phyloP scores from a whole-genome alignment of 2,113 vertebrate species.

The Clarias batrachus region DNA sequence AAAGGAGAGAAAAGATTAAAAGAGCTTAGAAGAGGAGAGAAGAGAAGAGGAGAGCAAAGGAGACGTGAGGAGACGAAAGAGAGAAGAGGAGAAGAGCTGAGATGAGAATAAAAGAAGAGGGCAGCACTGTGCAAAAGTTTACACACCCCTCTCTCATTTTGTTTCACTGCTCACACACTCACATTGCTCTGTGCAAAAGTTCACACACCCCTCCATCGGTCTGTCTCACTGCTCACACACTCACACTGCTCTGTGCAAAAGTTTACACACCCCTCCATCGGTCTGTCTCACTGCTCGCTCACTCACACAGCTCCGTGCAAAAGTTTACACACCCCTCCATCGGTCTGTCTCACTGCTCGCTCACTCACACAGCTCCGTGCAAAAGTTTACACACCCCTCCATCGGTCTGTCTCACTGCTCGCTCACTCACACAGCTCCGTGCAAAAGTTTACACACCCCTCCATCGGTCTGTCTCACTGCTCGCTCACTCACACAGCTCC shows the following conservation, averaged over 20 bases:
- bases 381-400: no score
- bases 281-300: not conserved
- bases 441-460: no score
- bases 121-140: no score
- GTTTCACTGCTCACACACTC: not conserved
- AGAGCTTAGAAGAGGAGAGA: not conserved
- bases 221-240: not conserved
- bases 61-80: not conserved
- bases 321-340: not conserved
- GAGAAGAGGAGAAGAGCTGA: not conserved
- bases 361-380: no score
- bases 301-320: not conserved
- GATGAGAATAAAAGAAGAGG: not conserved
- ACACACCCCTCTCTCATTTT: not conserved
- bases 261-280: no score
- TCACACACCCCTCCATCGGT: not conserved
- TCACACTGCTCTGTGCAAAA: no score
- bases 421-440: not conserved
- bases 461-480: no score
- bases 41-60: not conserved
- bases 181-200: not conserved
- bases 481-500: no score
- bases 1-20: rapidly evolving
- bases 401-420: no score
- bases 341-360: not conserved